Percentiles rank a stretch among this genome's conserved stretches.
Conservation (phyloP, 2,888 invertebrate species). For the Diloba caeruleocephala region DNA sequence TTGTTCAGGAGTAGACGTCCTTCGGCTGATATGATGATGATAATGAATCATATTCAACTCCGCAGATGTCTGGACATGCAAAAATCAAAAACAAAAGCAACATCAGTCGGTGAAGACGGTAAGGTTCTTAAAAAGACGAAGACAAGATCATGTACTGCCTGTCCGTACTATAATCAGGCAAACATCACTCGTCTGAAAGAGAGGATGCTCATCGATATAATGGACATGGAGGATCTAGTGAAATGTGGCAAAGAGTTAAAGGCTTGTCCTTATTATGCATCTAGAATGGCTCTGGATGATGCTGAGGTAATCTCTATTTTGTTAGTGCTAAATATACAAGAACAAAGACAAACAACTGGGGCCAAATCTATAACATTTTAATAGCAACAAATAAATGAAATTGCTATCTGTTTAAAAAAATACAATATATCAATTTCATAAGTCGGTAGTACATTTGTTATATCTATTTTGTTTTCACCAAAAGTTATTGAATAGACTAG, state of each 20-base stretch:
- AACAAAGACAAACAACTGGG: no score
- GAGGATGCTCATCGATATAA: constrained; percentile 91
- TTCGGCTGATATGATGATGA: no score
- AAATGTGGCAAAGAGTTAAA: constrained; percentile 91
- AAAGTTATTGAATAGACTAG: no score
- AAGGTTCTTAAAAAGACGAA: constrained; percentile 91
- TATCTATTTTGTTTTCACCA: no score
- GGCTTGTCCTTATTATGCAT: constrained; percentile 98
- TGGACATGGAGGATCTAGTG: constrained; percentile 97
- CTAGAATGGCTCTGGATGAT: constrained; percentile 93
- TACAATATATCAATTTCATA: no score
- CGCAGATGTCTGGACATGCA: constrained; percentile 94
- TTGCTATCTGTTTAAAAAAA: no score
- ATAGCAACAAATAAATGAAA: no score
- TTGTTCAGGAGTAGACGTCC: no score
- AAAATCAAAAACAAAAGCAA: constrained; percentile 89
- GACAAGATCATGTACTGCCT: constrained; percentile 87
- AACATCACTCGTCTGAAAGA: constrained; percentile 91
- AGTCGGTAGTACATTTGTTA: no score
- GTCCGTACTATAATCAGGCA: constrained; percentile 91
- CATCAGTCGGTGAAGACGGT: constrained; percentile 89
- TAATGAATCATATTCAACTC: constrained; percentile 12
- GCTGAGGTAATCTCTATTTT: constrained; percentile 90
- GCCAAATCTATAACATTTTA: no score
- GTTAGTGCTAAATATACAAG: background rate